A percentile compares a stretch with the other conserved stretches of the same genome.
Conservation (phyloP, 2,888 invertebrate species). For the Athripsodes cinereus region DNA sequence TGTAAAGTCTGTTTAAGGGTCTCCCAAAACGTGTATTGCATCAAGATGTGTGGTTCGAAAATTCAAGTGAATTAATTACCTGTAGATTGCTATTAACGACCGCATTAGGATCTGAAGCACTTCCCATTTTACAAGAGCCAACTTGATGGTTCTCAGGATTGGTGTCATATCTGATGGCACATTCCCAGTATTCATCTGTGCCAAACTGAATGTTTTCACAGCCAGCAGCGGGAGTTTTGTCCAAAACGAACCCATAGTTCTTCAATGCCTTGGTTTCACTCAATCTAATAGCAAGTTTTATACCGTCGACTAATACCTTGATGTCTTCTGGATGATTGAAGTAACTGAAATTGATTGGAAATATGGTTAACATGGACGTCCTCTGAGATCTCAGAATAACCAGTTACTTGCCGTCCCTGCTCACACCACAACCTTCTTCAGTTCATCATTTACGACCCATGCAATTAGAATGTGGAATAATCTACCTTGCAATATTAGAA, state of each 20-base stretch:
- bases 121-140: constrained; percentile 80
- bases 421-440: too few species aligned
- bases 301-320: constrained; percentile 73
- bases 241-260: constrained; percentile 68
- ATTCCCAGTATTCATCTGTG: constrained; percentile 71
- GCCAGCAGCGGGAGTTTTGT: constrained; percentile 65
- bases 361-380: too few species aligned
- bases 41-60: too few species aligned
- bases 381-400: too few species aligned
- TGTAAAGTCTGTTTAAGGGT: too few species aligned
- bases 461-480: too few species aligned
- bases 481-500: too few species aligned
- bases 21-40: too few species aligned
- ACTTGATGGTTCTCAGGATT: constrained; percentile 80
- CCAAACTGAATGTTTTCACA: constrained; percentile 72
- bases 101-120: constrained; percentile 60
- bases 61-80: constrained; percentile 31
- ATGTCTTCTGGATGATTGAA: constrained; percentile 74
- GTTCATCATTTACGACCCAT: too few species aligned
- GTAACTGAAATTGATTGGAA: constrained; percentile 40
- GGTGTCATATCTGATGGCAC: constrained; percentile 67
- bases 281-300: constrained; percentile 68
- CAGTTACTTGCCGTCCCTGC: too few species aligned
- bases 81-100: constrained; percentile 67
- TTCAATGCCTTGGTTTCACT: constrained; percentile 61